Base-by-base conservation (phyloP, 2,113 vertebrate genomes). In the Colius striatus region DNA sequence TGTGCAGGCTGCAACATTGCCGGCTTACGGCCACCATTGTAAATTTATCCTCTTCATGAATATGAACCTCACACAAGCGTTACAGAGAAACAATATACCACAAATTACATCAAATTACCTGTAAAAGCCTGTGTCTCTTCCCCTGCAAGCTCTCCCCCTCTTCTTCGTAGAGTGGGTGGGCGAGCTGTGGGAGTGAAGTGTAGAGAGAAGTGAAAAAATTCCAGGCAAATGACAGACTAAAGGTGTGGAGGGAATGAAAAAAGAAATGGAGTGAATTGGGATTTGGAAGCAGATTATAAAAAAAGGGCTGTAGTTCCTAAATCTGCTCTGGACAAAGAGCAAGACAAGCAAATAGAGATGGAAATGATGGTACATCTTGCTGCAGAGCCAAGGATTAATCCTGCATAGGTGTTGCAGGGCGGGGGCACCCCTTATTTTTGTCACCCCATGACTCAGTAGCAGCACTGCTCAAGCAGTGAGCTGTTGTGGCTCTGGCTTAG, bases 61-160 rank as follows among this genome's bases (percentile, higher is more conserved):
- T 62, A 71, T 54, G 75, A 86, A 86, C 53, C 76, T 90, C 8
- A 1, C 78, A 76, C 51, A 71, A 82, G 81, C 72, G 62, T 91
- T 82, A 68, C 76, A 93, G 90, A 94, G 81, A 82, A 96, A 93
- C 87, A 90, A 47, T 93, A 58, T 67, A 74, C 86, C 66, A 6
- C 27, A 79, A 94, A 97, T 96, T 97, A 95, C 91, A 92, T 91
- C 87, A 87, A 96, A 96, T 97, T 97, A 97, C 94, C 93, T 94
- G 94, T 95, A 92, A 96, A 96, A 96, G 94, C 86, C 86, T 95
- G 89, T 96, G 89, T 96, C 82, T 94, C 93, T 91, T 78, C 93
- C 94, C 94, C 65, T 89, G 66, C 2, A 4, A 83, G 84, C 79
- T 88, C 90, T 95, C 90, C 89, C 87, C 84, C 85, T 92, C 89